Evolutionary conservation across 2,113 vertebrate genomes (phyloP).

Genomic region (Malurus melanocephalus): DNA sequence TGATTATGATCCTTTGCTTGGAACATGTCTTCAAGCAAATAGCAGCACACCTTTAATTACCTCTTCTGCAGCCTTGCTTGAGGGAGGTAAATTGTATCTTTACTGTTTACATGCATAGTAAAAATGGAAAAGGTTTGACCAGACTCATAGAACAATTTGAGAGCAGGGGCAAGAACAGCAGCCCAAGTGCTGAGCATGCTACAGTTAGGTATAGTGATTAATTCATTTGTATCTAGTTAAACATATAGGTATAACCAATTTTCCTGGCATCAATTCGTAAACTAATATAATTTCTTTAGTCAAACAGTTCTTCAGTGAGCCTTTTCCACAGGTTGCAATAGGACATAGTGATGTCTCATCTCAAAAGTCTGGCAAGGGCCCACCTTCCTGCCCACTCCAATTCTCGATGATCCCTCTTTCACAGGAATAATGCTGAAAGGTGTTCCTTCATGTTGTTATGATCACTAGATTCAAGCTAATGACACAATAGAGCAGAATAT

Average conservation of each 20-base stretch:
- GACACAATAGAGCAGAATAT: neutral
- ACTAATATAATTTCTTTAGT: neutral
- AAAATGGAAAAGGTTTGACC: neutral
- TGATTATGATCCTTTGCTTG: neutral
- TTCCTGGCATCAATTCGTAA: neutral
- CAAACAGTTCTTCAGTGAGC: neutral
- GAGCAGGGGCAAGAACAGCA: neutral
- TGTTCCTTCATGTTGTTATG: neutral
- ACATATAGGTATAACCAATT: neutral
- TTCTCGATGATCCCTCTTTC: neutral
- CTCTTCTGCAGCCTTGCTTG: neutral
- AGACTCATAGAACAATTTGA: neutral
- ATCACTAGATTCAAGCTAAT: neutral
- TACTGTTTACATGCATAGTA: neutral
- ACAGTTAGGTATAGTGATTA: neutral
- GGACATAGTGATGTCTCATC: neutral
- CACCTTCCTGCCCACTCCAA: neutral
- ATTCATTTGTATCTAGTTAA: neutral
- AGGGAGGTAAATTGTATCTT: neutral
- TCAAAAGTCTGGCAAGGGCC: neutral
- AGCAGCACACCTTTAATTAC: neutral
- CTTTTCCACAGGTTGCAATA: neutral
- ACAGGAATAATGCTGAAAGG: neutral
- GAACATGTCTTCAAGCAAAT: neutral
- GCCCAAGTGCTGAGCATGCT: neutral